Evolutionary conservation across 2,113 vertebrate genomes (phyloP).

Genomic region (Eulemur macaco): DNA sequence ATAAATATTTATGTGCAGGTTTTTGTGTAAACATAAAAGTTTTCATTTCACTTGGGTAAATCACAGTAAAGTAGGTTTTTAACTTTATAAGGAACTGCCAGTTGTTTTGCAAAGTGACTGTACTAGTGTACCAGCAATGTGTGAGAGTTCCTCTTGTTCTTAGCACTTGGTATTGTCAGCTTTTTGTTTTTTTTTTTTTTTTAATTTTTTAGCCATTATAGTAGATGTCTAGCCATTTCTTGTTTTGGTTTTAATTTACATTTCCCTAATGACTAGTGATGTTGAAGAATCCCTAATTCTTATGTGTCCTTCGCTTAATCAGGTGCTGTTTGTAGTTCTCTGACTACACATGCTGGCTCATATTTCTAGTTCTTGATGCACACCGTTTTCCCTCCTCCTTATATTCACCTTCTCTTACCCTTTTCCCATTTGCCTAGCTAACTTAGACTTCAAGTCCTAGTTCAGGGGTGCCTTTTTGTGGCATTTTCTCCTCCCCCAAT

Average conservation of each 20-base stretch:
- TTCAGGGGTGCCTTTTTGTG: not conserved
- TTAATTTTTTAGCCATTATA: not conserved
- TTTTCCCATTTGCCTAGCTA: not conserved
- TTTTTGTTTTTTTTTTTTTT: not conserved
- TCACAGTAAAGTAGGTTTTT: not conserved
- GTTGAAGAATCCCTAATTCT: not conserved
- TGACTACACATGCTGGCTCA: not conserved
- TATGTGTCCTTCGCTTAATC: not conserved
- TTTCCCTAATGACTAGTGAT: not conserved
- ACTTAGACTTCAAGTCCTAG: not conserved
- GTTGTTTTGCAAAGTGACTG: not conserved
- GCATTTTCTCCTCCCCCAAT: not conserved
- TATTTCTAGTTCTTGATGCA: not conserved
- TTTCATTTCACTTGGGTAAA: slow-evolving; percentile 29
- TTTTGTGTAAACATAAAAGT: not conserved
- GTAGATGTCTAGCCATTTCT: not conserved
- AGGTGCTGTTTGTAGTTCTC: not conserved
- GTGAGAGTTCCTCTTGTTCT: not conserved
- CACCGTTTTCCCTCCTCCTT: not conserved
- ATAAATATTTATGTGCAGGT: not conserved
- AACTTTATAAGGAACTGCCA: not conserved
- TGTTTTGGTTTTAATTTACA: not conserved
- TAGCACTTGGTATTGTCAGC: not conserved
- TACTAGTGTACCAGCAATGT: not conserved
- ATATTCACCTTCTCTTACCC: not conserved